Base-by-base conservation (phyloP, 1,140 invertebrate genomes). In the Cydia splendana region DNA sequence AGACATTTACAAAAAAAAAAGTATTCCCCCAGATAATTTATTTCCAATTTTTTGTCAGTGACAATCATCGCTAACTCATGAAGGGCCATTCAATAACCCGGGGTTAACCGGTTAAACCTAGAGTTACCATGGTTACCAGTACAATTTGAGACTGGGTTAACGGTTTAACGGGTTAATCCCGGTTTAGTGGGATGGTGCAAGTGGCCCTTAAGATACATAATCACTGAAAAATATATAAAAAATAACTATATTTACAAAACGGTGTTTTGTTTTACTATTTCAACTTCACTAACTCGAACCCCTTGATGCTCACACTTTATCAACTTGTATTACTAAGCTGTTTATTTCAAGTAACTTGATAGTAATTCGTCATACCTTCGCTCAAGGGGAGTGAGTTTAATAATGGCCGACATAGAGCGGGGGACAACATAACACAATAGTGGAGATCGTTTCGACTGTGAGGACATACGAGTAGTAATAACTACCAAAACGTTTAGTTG, bases 321-420 rank as follows among this genome's bases (percentile, higher is more conserved):
- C n/a, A 42, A 71, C 34, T 38, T 71, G 67, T 42, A 18, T 69
- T 69, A 38, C 15, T 71, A 71, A 71, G 24, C 34, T 84, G 81
- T 84, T 84, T 84, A 78, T 78, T 79, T 51, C 71, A 80, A 57
- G 81, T 79, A 87, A 88, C 79, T 85, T 81, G 84, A 87, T 88
- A 83, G 82, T 86, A 84, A 77, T 81, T 88, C 85, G 82, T 86
- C 84, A 77, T 80, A 84, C 81, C 79, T 69, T 77, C 79, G 79
- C 81, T 80, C 82, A 87, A 84, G 42, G 78, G 78, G 83, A 86
- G 80, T 77, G 77, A 81, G 82, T 82, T 85, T 83, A 85, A 86
- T 88, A 88, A 88, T 88, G 86, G 88, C 79, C 78, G 83, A 81
- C 84, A 88, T 81, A 79, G 78, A 85, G 77, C 67, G 73, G 84